Conservation (phyloP, 2,113 vertebrate species). For the Nipponia nippon region DNA sequence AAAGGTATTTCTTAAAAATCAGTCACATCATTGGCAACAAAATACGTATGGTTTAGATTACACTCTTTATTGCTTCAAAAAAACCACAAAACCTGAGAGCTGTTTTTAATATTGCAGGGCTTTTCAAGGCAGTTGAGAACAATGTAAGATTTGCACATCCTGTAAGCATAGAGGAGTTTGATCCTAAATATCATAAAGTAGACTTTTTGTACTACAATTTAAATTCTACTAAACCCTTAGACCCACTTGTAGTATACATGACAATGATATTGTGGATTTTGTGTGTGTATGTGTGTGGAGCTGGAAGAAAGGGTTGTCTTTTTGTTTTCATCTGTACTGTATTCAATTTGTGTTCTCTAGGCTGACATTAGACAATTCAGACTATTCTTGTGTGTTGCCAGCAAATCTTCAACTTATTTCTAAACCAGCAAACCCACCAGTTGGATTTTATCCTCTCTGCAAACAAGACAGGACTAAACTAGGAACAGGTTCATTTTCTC, state of each 20-base stretch:
- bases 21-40: background rate
- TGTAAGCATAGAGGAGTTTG: background rate
- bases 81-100: background rate
- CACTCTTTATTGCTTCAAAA: background rate
- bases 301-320: background rate
- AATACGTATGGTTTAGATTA: background rate
- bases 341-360: background rate
- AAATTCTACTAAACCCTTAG: background rate
- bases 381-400: background rate
- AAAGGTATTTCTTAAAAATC: background rate
- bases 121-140: background rate
- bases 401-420: background rate
- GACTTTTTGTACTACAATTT: background rate
- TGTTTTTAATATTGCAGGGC: background rate
- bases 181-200: background rate
- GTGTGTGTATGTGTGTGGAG: background rate
- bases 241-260: background rate
- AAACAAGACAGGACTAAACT: background rate
- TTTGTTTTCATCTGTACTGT: background rate
- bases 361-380: background rate
- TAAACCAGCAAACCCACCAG: background rate
- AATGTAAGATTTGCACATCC: background rate
- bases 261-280: background rate
- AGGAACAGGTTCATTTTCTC: background rate
- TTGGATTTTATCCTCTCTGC: background rate